Evolutionary conservation across 2,888 invertebrate genomes (phyloP), one percentile per base, ranked within the genome.

Genomic region (Lasioglossum pauxillum): DNA sequence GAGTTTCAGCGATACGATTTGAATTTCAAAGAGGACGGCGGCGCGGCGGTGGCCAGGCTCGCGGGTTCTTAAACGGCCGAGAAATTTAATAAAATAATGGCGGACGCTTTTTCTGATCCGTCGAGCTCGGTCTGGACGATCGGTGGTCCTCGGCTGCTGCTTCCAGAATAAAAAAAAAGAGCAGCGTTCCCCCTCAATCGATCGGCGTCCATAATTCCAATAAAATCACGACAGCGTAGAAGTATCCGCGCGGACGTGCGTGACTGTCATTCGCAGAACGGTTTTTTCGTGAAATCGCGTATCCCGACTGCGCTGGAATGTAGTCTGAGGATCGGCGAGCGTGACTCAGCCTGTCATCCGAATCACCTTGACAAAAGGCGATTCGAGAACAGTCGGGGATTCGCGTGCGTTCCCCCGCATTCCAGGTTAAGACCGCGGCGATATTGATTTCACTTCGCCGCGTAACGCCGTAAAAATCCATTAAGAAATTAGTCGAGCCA

Each of bases 281-380:
- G 53, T 83, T 88, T 85, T 85, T 80, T 81, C 88, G 76, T 75
- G 80, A 86, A 88, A 82, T 74, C 83, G 76, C 78, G 79, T 76
- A 84, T 82, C 64, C 64, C 64, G 64, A 23, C 10, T 85, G 86
- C 86, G 60, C 38, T 44, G 88, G 90, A 90, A 90, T 90, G 88
- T 82, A 84, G 77, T 86, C 83, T 46, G 44, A 80, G 69, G 78
- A 90, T 86, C 88, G 86, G 60, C 60, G 35, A 41, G 74, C 82
- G 75, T 88, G 88, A 88, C 81, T 90, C 90, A 90, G 75, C 67
- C 85, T 84, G 90, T 90, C 90, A 87, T 83, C 86, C 84, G 85
- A 90, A 84, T 85, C 90, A 88, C 90, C 90, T 90, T 88, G 88
- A 83, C 90, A 75, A 89, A 83, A 84, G 53, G 27, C 74, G 85